Base-by-base conservation (phyloP, 2,888 invertebrate genomes). In the Drosophila subsilvestris region DNA sequence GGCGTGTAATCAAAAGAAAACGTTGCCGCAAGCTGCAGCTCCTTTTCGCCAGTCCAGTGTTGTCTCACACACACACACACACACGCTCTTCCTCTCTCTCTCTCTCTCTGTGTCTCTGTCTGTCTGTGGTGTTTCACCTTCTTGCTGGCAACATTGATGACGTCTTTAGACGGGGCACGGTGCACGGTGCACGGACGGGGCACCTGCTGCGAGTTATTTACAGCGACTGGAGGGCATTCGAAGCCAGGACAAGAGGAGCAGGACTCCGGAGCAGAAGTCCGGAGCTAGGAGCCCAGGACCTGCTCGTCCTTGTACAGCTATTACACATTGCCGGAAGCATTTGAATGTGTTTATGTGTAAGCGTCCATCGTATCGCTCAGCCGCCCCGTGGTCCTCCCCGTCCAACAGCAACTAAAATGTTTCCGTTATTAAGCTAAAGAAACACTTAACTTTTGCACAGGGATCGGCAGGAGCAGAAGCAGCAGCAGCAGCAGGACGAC, bases 151-250 rank as follows among this genome's bases (percentile, higher is more conserved):
- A 51, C 63, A 67, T 63, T 68, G 58, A 54, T 67, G 65, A 63
- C 60, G 79, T 74, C 75, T 59, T 69, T 60, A 51, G 72, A 71
- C 58, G 14, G 63, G 18, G 45, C 32, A 54, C 27, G 63, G n/a
- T 37, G 51, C 45, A 42, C 58, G 48, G 14, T 62, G 50, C 42
- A 50, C 50, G 25, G 53, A 48, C 59, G 60, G 68, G 74, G 80
- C 87, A 89, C 89, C 89, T 88, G 89, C 89, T 80, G 88, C 78
- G 88, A 77, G 76, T 90, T 88, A 90, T 90, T 90, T 89, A 90
- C 86, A 86, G 78, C 86, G 80, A 78, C 88, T 76, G 75, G 75
- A 81, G 82, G 89, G 85, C 80, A 77, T 79, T 86, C 62, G 37
- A n/a, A n/a, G 37, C 37, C 37, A 37, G 37, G 37, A 37, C 37